Evolutionary conservation across 1,140 invertebrate genomes (phyloP), one percentile per base, ranked within the genome.

Genomic region (Bombus sibiricus): DNA sequence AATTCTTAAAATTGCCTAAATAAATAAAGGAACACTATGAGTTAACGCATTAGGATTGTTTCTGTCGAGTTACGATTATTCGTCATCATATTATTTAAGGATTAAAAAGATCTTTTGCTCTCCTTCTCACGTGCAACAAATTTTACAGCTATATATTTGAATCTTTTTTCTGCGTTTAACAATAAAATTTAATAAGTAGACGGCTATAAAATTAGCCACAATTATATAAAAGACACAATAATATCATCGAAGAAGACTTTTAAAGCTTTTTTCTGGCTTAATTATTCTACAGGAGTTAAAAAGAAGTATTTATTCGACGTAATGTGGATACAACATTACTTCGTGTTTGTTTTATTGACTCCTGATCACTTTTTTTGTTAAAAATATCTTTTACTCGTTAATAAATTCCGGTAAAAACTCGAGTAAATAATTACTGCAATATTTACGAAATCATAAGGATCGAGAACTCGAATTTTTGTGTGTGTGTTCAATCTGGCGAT

Each of bases 401-500:
- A 59, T 81, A 18, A 66, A 73, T 6, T 9, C 3, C 28, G 28
- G 18, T 77, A 25, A 77, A 53, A 77, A 18, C 53, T 57, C 22
- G 13, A 68, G 1, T 57, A 41, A 59, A 41, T 32, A 72, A 80
- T 43, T 6, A 41, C 37, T 69, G 75, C 39, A 28, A n/a, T 47
- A 74, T 84, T 64, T 53, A 62, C 25, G 39, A 32, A 77, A 86
- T 83, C n/a, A 43, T 71, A 59, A 41, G 64, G 10, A 77, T 73
- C n/a, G 57, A 47, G 13, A 43, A 76, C 13, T 32, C 6, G 15
- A 62, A 25, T 10, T 22, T 81, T 87, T 89, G 85, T 81, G 72
- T 83, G 57, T 69, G 81, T 76, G 81, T 85, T 85, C 39, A 90
- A 87, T 87, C 74, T 90, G 88, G 69, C 39, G 59, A 78, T 82